Conservation (phyloP, 1,140 invertebrate genomes). For the Doryteuthis pealeii region DNA sequence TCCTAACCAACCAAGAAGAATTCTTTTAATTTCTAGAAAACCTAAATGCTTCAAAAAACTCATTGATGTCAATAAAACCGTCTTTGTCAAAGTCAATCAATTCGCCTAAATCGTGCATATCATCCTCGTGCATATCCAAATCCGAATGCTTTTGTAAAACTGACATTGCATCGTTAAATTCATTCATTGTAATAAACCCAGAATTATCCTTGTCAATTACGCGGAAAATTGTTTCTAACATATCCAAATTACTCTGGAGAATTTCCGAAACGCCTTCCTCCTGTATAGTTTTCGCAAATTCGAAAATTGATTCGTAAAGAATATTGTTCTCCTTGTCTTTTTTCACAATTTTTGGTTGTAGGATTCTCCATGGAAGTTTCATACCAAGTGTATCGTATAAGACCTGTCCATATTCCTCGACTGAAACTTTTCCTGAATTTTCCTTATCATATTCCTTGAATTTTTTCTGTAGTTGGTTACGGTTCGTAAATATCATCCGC, state of each 20-base stretch:
- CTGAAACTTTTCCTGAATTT: constrained; percentile 71
- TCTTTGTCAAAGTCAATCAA: constrained; percentile 86
- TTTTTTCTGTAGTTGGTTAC: constrained; percentile 69
- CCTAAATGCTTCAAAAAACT: constrained; percentile 87
- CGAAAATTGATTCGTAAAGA: constrained; percentile 74
- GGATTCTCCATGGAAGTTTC: constrained; percentile 79
- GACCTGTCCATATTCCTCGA: constrained; percentile 76
- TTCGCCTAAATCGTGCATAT: constrained; percentile 35
- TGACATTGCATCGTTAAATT: constrained; percentile 83
- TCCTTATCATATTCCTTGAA: constrained; percentile 74
- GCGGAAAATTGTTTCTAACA: constrained; percentile 84
- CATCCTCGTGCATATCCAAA: constrained; percentile 28
- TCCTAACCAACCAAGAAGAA: too few species aligned
- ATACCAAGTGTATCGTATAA: constrained; percentile 76
- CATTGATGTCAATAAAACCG: constrained; percentile 85
- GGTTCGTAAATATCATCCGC: constrained; percentile 72
- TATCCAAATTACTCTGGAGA: constrained; percentile 84
- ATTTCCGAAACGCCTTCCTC: constrained; percentile 65
- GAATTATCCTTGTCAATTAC: constrained; percentile 92
- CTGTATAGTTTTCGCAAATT: constrained; percentile 12
- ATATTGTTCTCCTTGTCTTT: constrained; percentile 68
- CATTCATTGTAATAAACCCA: constrained; percentile 83
- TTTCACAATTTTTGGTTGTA: constrained; percentile 74
- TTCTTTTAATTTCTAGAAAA: constrained; percentile 55
- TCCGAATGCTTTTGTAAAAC: constrained; percentile 44